phyloP scores from a whole-genome alignment of 2,888 invertebrate genomes.

The Caenorhabditis imperialis region DNA sequence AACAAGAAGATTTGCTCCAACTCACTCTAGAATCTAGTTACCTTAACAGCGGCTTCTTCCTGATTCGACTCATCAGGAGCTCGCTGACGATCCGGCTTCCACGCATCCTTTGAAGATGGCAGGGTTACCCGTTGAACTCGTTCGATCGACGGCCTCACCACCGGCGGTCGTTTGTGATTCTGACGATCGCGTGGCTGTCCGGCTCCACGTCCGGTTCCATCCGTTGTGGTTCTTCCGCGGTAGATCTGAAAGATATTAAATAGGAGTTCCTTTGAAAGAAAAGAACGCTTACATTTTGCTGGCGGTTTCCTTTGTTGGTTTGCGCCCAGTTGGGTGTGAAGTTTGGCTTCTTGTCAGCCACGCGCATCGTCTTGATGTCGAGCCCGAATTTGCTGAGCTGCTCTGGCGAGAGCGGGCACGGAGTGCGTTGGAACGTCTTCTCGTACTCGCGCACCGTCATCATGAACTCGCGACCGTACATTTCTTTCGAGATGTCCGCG shows the following conservation, averaged over 20 bases:
- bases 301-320: slow-evolving; percentile 17
- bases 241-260: slow-evolving; percentile 25
- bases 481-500: slow-evolving; percentile 20
- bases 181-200: slow-evolving; percentile 28
- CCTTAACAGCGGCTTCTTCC: slow-evolving; percentile 48
- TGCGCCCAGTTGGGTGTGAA: slow-evolving; percentile 59
- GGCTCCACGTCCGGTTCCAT: slow-evolving; percentile 50
- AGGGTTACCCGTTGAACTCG: slow-evolving; percentile 41
- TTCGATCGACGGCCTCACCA: slow-evolving; percentile 49
- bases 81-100: slow-evolving; percentile 66
- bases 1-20: neutral
- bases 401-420: slow-evolving; percentile 50
- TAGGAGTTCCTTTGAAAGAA: too few relatives aligned
- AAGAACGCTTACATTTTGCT: slow-evolving; percentile 14
- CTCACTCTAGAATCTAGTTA: slow-evolving; percentile 3
- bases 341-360: slow-evolving; percentile 45
- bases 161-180: slow-evolving; percentile 47
- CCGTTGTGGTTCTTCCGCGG: slow-evolving; percentile 49
- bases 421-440: slow-evolving; percentile 54
- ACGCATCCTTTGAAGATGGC: slow-evolving; percentile 64
- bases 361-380: slow-evolving; percentile 61
- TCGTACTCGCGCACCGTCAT: slow-evolving; percentile 60
- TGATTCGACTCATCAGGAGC: slow-evolving; percentile 21
- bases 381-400: slow-evolving; percentile 58
- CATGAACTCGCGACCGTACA: slow-evolving; percentile 61